Conservation (phyloP, 2,797 vertebrate genomes). For the Esox lucius region DNA sequence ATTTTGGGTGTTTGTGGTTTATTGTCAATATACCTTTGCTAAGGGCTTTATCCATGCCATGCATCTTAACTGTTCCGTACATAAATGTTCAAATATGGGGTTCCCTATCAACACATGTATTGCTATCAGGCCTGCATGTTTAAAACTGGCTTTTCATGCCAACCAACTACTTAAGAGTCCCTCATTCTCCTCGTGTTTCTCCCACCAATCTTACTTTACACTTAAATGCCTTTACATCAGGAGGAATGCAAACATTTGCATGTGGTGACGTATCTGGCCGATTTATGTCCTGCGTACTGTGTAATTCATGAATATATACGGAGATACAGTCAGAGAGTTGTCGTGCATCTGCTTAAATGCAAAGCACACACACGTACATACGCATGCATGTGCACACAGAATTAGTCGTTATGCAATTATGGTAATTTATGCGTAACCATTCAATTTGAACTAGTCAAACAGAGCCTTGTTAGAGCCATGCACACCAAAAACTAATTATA, state of each 20-base stretch:
- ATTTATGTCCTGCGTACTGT: not conserved
- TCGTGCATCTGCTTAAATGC: not conserved
- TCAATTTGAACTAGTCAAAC: conserved; percentile 34
- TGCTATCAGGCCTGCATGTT: too few relatives aligned
- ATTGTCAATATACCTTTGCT: too few relatives aligned
- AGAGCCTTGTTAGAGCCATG: conserved; percentile 27
- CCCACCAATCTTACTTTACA: not conserved
- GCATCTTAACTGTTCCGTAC: too few relatives aligned
- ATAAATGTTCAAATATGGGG: not conserved
- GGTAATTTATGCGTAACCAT: conserved; percentile 43
- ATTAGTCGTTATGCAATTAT: conserved; percentile 36
- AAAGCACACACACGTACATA: not conserved
- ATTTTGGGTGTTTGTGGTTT: too few relatives aligned
- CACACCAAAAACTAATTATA: conserved; percentile 42
- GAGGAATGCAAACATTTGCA: not conserved
- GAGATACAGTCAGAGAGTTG: not conserved
- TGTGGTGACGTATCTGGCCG: not conserved
- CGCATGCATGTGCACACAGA: not conserved
- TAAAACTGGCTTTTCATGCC: too few relatives aligned
- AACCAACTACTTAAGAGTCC: too few relatives aligned
- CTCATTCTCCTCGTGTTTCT: not conserved
- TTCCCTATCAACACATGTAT: not conserved
- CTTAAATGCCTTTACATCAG: not conserved
- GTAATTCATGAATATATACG: conserved; percentile 22
- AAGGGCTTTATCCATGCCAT: too few relatives aligned